phyloP scores from a whole-genome alignment of 2,888 invertebrate species.

The Drosophila eohydei region DNA sequence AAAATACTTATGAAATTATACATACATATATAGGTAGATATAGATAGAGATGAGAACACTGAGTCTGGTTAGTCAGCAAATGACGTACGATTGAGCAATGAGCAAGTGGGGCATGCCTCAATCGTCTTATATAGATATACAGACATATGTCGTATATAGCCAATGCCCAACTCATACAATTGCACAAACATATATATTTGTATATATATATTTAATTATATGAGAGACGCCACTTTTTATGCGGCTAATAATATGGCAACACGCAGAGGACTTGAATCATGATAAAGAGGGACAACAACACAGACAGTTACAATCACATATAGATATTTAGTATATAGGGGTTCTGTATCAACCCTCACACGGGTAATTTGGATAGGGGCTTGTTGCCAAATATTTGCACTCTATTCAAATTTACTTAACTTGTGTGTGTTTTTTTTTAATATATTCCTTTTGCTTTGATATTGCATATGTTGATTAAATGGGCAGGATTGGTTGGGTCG shows the following conservation, averaged over 20 bases:
- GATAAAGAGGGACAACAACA: conserved; percentile 40
- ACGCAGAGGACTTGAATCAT: conserved; percentile 36
- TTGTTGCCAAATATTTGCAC: conserved; percentile 58
- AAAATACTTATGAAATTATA: background rate
- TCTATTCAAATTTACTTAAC: conserved; percentile 34
- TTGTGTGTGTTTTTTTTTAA: conserved; percentile 14
- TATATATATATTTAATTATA: conserved; percentile 38
- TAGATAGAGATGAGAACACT: conserved; percentile 5
- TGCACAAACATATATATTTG: conserved; percentile 15
- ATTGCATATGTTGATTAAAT: conserved; percentile 13
- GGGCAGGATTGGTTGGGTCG: background rate
- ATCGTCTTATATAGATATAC: conserved; percentile 21
- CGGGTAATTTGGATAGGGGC: conserved; percentile 13
- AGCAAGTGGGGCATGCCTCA: conserved; percentile 32
- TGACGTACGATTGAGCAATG: conserved; percentile 53
- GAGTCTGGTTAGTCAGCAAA: conserved; percentile 54
- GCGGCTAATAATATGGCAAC: conserved; percentile 56
- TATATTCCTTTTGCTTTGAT: conserved; percentile 14
- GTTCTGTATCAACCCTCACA: conserved; percentile 24
- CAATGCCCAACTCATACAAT: conserved; percentile 55
- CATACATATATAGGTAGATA: background rate
- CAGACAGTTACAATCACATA: conserved; percentile 3
- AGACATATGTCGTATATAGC: conserved; percentile 51
- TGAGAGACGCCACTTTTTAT: conserved; percentile 49
- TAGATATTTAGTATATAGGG: conserved; percentile 1